Conservation (phyloP, 2,113 vertebrate species). For the Stegostoma tigrinum region DNA sequence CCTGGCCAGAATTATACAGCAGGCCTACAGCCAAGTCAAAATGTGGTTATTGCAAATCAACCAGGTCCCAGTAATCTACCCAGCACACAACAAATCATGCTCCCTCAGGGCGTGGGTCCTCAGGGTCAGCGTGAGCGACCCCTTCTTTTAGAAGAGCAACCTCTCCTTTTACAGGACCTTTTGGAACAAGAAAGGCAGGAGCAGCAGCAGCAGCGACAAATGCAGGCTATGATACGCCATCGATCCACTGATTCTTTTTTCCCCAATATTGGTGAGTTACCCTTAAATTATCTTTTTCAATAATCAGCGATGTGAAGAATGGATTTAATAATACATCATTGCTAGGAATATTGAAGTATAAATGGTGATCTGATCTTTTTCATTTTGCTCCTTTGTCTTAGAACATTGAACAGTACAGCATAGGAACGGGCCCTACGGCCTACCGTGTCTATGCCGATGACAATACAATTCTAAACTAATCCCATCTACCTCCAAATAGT, state of each 20-base stretch:
- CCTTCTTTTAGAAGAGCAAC: conserved; percentile 87
- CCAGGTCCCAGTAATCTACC: conserved; percentile 50
- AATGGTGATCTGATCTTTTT: not conserved
- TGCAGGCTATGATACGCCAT: conserved; percentile 92
- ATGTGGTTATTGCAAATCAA: conserved; percentile 57
- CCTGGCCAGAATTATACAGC: conserved; percentile 53
- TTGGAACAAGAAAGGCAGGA: conserved; percentile 94
- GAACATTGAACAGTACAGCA: not conserved
- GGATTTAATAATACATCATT: not conserved
- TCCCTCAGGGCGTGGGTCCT: conserved; percentile 52
- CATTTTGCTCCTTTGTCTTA: not conserved
- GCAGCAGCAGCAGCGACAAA: conserved; percentile 93
- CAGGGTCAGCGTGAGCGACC: conserved; percentile 70
- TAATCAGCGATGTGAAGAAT: not conserved
- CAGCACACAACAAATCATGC: conserved; percentile 57
- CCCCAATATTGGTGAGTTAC: conserved; percentile 73
- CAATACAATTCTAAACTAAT: too few species aligned
- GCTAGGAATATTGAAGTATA: not conserved
- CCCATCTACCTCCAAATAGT: too few species aligned
- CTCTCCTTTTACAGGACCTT: conserved; percentile 88
- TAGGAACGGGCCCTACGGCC: too few species aligned
- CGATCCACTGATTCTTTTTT: conserved; percentile 71
- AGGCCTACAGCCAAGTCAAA: conserved; percentile 50
- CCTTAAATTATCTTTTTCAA: not conserved
- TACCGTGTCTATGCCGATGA: too few species aligned